Percentiles rank a stretch among this genome's conserved stretches.
Conservation (phyloP, 2,797 vertebrate species). For the Falco naumanni region DNA sequence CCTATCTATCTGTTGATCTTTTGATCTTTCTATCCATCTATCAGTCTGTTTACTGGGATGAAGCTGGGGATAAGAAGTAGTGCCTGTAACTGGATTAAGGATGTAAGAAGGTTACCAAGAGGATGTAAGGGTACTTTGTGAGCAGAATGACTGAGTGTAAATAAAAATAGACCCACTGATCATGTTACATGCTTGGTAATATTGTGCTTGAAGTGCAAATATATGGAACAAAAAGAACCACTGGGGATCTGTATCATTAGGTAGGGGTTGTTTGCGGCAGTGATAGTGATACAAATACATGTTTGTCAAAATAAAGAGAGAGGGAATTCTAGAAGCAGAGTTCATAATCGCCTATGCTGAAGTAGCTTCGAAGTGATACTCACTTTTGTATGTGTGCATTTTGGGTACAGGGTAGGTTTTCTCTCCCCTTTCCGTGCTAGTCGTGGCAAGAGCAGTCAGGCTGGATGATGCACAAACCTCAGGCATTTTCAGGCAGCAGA, state of each 20-base stretch:
- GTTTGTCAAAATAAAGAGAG: neutral
- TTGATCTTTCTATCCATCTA: neutral
- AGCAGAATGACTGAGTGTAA: neutral
- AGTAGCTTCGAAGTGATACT: neutral
- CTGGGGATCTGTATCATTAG: neutral
- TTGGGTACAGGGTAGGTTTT: neutral
- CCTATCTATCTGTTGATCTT: neutral
- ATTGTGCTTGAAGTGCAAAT: neutral
- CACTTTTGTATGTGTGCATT: neutral
- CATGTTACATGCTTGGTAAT: neutral
- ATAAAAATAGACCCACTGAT: constrained; percentile 11
- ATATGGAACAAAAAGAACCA: neutral
- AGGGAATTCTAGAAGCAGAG: neutral
- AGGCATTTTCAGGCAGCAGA: neutral
- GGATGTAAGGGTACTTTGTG: neutral
- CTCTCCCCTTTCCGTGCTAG: neutral
- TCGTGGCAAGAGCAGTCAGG: neutral
- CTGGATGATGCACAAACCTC: neutral
- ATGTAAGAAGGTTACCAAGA: constrained; percentile 29
- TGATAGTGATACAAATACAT: neutral
- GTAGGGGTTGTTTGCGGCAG: neutral
- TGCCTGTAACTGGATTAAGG: constrained; percentile 22
- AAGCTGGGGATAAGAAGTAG: neutral
- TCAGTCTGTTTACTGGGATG: neutral
- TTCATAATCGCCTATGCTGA: neutral